Conservation (phyloP, 1,140 invertebrate species). For the Euwallacea similis region DNA sequence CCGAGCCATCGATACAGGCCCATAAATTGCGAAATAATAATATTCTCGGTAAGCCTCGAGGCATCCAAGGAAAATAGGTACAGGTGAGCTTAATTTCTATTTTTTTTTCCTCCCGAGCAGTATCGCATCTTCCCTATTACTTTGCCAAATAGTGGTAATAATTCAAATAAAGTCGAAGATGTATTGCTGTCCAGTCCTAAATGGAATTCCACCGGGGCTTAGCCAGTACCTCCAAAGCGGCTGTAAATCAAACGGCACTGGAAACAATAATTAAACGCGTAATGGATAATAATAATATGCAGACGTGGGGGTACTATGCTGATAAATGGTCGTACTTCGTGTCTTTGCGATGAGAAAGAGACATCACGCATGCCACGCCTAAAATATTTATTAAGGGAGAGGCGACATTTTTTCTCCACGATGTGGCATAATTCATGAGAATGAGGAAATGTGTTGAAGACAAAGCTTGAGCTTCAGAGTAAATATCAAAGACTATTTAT, state of each 20-base stretch:
- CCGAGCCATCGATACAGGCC: conserved; percentile 41
- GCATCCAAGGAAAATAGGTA: not conserved
- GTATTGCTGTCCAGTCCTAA: not conserved
- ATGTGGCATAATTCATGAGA: conserved; percentile 7
- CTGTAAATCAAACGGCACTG: conserved; percentile 13
- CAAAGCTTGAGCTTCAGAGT: too few species aligned
- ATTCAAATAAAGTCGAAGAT: too few species aligned
- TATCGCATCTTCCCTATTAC: too few species aligned
- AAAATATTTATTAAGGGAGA: conserved; percentile 21
- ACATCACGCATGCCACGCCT: conserved; percentile 23
- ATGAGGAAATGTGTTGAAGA: conserved; percentile 2
- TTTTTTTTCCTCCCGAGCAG: not conserved
- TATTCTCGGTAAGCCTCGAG: conserved; percentile 21
- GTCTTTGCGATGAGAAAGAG: conserved; percentile 16
- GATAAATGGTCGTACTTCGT: conserved; percentile 12
- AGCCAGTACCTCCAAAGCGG: not conserved
- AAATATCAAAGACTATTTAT: too few species aligned
- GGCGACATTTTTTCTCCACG: not conserved
- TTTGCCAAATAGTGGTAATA: too few species aligned
- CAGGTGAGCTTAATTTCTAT: conserved; percentile 1
- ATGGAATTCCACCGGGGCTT: not conserved
- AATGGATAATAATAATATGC: conserved; percentile 25
- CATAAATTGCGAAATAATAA: conserved; percentile 43
- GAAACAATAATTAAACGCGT: conserved; percentile 23
- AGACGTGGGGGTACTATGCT: conserved; percentile 16